Evolutionary conservation across 2,888 invertebrate species (phyloP).

Genomic region (Odontocerum albicorne): DNA sequence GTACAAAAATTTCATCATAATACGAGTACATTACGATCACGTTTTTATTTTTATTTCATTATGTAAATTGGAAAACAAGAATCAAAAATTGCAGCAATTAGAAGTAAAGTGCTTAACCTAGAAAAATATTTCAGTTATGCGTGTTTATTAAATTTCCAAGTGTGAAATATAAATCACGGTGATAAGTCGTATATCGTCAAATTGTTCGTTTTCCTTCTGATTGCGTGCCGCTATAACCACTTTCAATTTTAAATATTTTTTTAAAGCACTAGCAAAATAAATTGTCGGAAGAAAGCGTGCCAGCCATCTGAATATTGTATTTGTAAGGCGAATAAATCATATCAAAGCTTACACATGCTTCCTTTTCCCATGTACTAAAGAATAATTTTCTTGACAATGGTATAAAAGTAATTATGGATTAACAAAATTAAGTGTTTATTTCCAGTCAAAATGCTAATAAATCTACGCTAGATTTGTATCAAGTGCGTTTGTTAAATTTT

Average conservation of each 20-base stretch:
- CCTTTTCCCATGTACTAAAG: background rate
- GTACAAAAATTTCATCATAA: too few relatives aligned
- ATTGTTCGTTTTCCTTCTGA: background rate
- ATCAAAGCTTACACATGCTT: conserved; percentile 13
- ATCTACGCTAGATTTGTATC: background rate
- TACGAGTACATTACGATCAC: too few relatives aligned
- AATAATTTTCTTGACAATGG: conserved; percentile 15
- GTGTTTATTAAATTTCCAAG: background rate
- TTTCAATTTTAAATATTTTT: conserved; percentile 24
- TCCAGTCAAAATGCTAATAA: background rate
- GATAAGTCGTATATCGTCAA: conserved; percentile 16
- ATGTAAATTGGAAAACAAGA: too few relatives aligned
- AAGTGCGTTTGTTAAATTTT: background rate
- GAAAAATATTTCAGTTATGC: background rate
- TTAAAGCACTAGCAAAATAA: conserved; percentile 13
- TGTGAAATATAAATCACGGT: conserved; percentile 13
- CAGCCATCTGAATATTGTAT: conserved; percentile 1
- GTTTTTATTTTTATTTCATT: too few relatives aligned
- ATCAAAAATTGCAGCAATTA: too few relatives aligned
- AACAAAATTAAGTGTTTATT: conserved; percentile 10
- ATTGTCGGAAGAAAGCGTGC: conserved; percentile 12
- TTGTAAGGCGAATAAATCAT: conserved; percentile 22
- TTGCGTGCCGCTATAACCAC: conserved; percentile 6
- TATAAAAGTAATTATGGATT: conserved; percentile 6
- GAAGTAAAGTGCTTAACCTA: background rate